Evolutionary conservation across 2,113 vertebrate genomes (phyloP).

Genomic region (Calypte anna): DNA sequence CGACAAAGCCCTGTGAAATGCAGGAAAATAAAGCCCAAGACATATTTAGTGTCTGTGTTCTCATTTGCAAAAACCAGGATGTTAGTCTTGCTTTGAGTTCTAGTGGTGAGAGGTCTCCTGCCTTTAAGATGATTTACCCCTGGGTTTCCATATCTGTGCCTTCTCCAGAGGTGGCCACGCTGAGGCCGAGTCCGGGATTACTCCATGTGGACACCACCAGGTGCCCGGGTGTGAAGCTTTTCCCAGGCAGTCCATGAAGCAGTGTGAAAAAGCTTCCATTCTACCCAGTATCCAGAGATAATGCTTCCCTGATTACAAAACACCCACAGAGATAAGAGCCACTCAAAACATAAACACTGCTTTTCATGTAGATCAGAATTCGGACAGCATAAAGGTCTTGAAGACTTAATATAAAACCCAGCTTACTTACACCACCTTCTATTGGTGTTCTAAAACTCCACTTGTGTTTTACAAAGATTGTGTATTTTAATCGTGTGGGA

Average conservation of each 20-base stretch:
- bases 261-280: neutral
- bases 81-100: neutral
- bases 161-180: neutral
- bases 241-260: neutral
- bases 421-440: neutral
- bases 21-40: neutral
- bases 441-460: no score
- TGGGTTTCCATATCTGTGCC: neutral
- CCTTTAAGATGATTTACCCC: neutral
- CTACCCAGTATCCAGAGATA: neutral
- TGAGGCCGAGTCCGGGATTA: neutral
- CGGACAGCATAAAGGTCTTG: neutral
- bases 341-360: neutral
- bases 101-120: neutral
- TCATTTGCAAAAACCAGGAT: neutral
- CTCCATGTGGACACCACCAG: fast-evolving
- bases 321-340: neutral
- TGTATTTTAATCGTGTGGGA: neutral
- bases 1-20: neutral
- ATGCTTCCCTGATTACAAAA: neutral
- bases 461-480: neutral
- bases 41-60: fast-evolving
- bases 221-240: neutral
- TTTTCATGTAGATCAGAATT: neutral
- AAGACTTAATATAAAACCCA: neutral